phyloP scores from a whole-genome alignment of 2,113 vertebrate species.

The Fregata magnificens region DNA sequence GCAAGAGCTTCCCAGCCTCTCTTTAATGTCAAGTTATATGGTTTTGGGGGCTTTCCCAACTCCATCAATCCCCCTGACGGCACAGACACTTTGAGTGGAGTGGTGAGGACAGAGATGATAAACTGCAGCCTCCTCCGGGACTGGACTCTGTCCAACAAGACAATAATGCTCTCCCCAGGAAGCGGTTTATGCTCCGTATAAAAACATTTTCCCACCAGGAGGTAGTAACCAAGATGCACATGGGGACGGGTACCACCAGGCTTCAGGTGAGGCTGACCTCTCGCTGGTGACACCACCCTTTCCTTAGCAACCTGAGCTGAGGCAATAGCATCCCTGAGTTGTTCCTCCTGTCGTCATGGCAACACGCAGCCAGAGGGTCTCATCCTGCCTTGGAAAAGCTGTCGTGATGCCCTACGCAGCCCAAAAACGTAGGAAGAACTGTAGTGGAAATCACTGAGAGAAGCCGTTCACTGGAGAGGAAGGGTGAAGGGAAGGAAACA shows the following conservation, averaged over 20 bases:
- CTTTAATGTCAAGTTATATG: conserved; percentile 57
- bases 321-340: rapidly evolving
- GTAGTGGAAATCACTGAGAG: background rate
- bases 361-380: rapidly evolving
- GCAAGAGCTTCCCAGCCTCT: background rate
- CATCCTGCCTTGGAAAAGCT: background rate
- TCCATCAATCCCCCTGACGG: conserved; percentile 37
- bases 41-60: conserved; percentile 52
- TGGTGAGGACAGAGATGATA: conserved; percentile 48
- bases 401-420: rapidly evolving
- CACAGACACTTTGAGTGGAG: conserved; percentile 44
- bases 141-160: conserved; percentile 14
- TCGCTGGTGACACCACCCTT: background rate
- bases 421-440: background rate
- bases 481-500: background rate
- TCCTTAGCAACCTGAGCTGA: background rate
- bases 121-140: conserved; percentile 22
- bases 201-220: conserved; percentile 31
- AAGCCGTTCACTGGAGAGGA: background rate
- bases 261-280: background rate
- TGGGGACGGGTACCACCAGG: background rate
- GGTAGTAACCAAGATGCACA: conserved; percentile 20
- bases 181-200: background rate
- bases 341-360: background rate
- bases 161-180: conserved; percentile 26